These are phyloP conservation scores for Benthosema pterotum DNA, from an alignment of 2,797 vertebrate species.

Conservation along the genomic window DNA sequence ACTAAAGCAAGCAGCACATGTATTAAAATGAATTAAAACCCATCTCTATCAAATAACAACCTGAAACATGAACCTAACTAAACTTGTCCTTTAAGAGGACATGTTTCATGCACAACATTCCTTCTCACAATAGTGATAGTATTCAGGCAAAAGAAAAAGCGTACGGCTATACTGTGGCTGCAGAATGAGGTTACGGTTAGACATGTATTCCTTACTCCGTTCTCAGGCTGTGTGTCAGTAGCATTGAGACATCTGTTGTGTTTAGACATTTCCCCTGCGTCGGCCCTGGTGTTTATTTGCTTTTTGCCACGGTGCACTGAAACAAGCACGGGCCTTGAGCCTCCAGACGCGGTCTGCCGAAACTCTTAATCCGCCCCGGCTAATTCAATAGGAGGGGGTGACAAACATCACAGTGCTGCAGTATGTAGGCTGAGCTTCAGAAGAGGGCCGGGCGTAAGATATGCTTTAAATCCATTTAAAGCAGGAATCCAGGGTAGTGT, in stretches of 20 bases:
- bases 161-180: constrained; percentile 33
- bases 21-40: too few relatives aligned
- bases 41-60: too few relatives aligned
- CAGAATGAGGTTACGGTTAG: constrained; percentile 8
- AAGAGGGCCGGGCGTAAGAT: constrained; percentile 15
- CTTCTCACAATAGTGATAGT: too few relatives aligned
- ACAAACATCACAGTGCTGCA: constrained; percentile 14
- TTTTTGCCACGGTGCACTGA: not conserved
- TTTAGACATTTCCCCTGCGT: constrained; percentile 9
- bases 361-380: constrained; percentile 9
- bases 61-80: too few relatives aligned
- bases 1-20: too few relatives aligned
- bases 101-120: too few relatives aligned
- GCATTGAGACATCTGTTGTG: constrained; percentile 4
- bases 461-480: constrained; percentile 50
- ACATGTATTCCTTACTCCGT: constrained; percentile 2
- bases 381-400: constrained; percentile 27
- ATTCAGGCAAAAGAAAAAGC: too few relatives aligned
- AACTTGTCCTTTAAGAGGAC: too few relatives aligned
- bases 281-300: not conserved
- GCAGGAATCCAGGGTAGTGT: constrained; percentile 27
- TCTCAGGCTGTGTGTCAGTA: constrained; percentile 11
- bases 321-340: not conserved
- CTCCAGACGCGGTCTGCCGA: constrained; percentile 1
- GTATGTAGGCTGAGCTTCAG: constrained; percentile 6